Evolutionary conservation across 2,113 vertebrate species (phyloP).

Genomic region (Xiphias gladius): DNA sequence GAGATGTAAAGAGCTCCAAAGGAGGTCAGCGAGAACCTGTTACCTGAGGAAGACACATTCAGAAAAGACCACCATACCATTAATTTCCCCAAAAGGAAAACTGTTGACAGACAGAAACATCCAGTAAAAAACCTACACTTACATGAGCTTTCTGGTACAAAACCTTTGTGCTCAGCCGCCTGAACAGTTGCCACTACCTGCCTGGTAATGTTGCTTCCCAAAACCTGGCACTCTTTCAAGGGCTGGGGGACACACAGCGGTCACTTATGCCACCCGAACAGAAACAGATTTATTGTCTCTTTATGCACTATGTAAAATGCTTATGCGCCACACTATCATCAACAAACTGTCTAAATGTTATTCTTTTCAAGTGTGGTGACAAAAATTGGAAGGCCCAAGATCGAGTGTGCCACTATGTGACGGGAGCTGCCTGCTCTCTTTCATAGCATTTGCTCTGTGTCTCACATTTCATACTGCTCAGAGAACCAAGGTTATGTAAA

Average conservation of each 20-base stretch:
- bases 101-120: conserved; percentile 17
- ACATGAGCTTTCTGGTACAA: conserved; percentile 45
- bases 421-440: not conserved
- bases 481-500: not conserved
- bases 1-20: conserved; percentile 98
- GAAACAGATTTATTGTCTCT: conserved; percentile 44
- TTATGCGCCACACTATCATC: conserved; percentile 1
- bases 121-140: not conserved
- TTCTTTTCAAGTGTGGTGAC: not conserved
- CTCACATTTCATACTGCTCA: not conserved
- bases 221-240: conserved; percentile 71
- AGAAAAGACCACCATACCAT: conserved; percentile 27
- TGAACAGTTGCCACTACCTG: conserved; percentile 75
- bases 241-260: conserved; percentile 73
- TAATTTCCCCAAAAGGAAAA: not conserved
- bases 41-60: conserved; percentile 87
- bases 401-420: conserved; percentile 6
- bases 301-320: conserved; percentile 30
- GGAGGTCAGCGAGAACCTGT: conserved; percentile 95
- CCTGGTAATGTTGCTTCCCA: conserved; percentile 62
- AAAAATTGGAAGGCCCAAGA: conserved; percentile 12
- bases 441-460: not conserved
- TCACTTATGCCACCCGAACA: conserved; percentile 59
- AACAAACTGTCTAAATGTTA: conserved; percentile 26
- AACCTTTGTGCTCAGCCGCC: conserved; percentile 67